Evolutionary conservation across 64 coral and sea anemone genomes (phyloP).

Genomic region (Pachyseris speciosa): DNA sequence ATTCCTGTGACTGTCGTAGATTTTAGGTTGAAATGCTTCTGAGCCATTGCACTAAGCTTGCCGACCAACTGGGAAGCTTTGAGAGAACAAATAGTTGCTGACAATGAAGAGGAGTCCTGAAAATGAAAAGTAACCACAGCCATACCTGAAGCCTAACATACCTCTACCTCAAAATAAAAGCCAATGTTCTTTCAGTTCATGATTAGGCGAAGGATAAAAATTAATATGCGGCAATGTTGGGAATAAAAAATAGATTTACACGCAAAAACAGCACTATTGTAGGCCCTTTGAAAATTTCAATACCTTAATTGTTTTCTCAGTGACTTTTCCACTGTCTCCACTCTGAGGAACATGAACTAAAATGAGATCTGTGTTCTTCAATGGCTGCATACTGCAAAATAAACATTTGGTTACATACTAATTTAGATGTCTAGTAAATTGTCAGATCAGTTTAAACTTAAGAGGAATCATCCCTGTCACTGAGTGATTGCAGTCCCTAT

Average conservation of each 20-base stretch:
- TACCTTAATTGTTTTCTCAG: constrained; percentile 92
- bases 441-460: too few relatives aligned
- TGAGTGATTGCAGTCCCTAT: too few relatives aligned
- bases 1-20: constrained; percentile 97
- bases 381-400: constrained; percentile 46
- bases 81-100: constrained; percentile 57
- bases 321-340: constrained; percentile 81
- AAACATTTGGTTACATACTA: too few relatives aligned
- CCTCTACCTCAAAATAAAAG: too few relatives aligned
- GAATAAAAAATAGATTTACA: too few relatives aligned
- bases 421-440: too few relatives aligned
- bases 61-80: constrained; percentile 83
- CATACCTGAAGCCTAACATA: background rate
- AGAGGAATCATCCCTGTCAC: too few relatives aligned
- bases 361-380: constrained; percentile 78
- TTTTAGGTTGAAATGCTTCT: constrained; percentile 94
- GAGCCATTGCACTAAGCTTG: constrained; percentile 73
- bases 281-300: background rate
- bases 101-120: constrained; percentile 50
- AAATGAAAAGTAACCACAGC: background rate
- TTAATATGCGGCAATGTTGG: too few relatives aligned
- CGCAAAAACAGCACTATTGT: background rate
- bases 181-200: too few relatives aligned
- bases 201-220: too few relatives aligned
- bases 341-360: constrained; percentile 83